Percentiles rank a stretch among this genome's conserved stretches.
phyloP scores from a whole-genome alignment of 2,113 vertebrate genomes.

The Cinclus cinclus region DNA sequence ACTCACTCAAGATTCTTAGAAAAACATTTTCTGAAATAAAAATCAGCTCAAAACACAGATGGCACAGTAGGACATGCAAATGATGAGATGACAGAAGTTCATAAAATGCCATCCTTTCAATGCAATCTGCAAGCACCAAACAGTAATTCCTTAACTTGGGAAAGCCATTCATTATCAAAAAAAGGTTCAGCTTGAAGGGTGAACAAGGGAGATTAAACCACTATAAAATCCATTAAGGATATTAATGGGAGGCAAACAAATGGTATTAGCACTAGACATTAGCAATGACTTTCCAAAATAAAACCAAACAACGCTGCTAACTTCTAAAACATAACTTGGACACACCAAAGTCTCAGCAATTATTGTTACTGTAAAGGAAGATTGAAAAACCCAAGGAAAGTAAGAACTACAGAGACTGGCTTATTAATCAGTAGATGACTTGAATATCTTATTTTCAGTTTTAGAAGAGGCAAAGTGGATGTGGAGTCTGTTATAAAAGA shows the following conservation, averaged over 20 bases:
- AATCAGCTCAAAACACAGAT: neutral
- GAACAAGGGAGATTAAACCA: neutral
- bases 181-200: neutral
- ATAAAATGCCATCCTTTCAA: neutral
- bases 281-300: neutral
- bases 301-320: neutral
- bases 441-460: constrained; percentile 1
- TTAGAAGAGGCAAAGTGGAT: neutral
- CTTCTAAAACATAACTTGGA: neutral
- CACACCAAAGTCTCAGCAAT: neutral
- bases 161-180: neutral
- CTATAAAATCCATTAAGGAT: neutral
- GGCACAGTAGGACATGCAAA: neutral
- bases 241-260: neutral
- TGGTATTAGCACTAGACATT: neutral
- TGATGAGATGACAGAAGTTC: neutral
- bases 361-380: neutral
- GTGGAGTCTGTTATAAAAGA: neutral
- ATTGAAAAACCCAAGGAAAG: neutral
- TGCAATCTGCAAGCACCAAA: neutral
- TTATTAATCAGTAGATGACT: neutral
- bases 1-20: neutral
- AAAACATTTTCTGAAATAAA: neutral
- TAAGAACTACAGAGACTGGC: neutral
- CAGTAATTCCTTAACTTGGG: neutral